Base-by-base conservation (phyloP, 2,888 invertebrate genomes). In the Ferrisia virgata region DNA sequence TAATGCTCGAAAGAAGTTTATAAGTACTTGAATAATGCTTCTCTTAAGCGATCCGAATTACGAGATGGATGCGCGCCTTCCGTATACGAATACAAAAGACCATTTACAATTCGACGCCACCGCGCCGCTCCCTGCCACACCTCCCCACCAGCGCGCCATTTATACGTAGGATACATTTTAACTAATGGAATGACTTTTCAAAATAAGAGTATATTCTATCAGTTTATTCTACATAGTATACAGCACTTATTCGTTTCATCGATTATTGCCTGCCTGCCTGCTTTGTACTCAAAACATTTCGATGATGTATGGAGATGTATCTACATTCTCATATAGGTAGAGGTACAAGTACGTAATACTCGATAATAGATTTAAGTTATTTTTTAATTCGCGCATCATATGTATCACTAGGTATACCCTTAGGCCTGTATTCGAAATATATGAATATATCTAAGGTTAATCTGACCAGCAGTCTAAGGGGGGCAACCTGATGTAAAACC, bases 41-140 rank as follows among this genome's bases (percentile, higher is more conserved):
- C 64, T 64, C 64, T 64, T 28, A 64, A 64, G 64, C 64, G 28
- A 64, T 64, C 64, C 28, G 64, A 64, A 64, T 64, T 64, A 64
- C 64, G 64, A 64, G 64, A 64, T 64, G 28, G 64, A 64, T 64
- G 64, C 64, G 28, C 64, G 64, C 64, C 64, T 64, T 64, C 64
- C 28, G 64, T 28, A 28, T 53, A 53, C 53, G 64, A 64, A 64
- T 64, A 64, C 64, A 64, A 64, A 64, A 64, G 64, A 28, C 64
- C 64, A 64, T 64, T 64, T 64, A 64, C n/a, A 64, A 64, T 64
- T 64, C 64, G 64, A 64, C 64, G 64, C 64, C 64, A n/a, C 28
- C 11, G 13, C 64, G 64, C 64, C 64, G 28, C 28, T 64, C n/a
- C n/a, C n/a, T n/a, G n/a, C n/a, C n/a, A n/a, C n/a, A n/a, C n/a